Conservation (phyloP, 2,113 vertebrate species). For the Oxyruncus cristatus region DNA sequence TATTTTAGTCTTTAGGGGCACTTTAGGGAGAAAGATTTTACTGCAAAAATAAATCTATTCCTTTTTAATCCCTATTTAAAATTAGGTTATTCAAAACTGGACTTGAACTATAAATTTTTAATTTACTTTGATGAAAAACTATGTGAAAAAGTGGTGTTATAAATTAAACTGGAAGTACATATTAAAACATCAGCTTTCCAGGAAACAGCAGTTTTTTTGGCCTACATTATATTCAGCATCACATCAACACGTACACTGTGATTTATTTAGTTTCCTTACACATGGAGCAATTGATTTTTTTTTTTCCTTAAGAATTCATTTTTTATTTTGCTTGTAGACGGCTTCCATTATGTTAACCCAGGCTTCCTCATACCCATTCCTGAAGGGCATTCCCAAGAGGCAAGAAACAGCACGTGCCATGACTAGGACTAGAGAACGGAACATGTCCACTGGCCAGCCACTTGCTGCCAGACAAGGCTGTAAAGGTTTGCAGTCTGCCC, state of each 20-base stretch:
- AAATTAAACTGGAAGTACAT: not conserved
- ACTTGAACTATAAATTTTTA: not conserved
- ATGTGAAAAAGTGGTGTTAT: not conserved
- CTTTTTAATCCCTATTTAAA: not conserved
- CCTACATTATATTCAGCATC: not conserved
- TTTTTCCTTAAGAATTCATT: not conserved
- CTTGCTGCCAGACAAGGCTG: not conserved
- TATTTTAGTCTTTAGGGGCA: not conserved
- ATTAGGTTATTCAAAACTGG: not conserved
- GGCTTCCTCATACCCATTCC: not conserved
- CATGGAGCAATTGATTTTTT: not conserved
- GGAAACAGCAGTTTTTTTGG: not conserved
- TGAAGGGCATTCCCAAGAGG: not conserved
- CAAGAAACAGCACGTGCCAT: not conserved
- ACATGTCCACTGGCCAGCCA: not conserved
- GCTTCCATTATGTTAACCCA: not conserved
- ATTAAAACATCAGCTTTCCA: not conserved
- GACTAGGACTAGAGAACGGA: not conserved
- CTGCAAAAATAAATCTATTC: not conserved
- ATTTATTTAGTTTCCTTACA: not conserved
- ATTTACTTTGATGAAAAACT: not conserved
- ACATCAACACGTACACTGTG: not conserved
- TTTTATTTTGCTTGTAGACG: not conserved
- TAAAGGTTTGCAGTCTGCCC: not conserved
- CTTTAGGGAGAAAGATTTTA: not conserved